Evolutionary conservation across 2,797 vertebrate species (phyloP).

Genomic region (Pseudochaenichthys georgianus): DNA sequence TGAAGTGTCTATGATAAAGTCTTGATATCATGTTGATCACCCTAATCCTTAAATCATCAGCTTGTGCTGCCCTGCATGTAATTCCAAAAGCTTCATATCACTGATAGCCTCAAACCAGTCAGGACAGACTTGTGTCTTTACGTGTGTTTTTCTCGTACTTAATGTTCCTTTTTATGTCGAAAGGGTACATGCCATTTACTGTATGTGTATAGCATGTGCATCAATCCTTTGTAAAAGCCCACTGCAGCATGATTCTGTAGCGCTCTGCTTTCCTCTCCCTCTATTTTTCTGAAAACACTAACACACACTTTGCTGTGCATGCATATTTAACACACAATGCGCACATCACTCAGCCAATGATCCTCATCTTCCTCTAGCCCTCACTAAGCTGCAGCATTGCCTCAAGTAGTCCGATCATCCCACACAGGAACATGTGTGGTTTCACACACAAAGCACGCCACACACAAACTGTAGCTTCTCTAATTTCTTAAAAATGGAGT

Average conservation of each 20-base stretch:
- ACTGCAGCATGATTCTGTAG: slow-evolving; percentile 62
- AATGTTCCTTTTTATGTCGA: slow-evolving; percentile 45
- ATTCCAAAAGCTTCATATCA: slow-evolving; percentile 37
- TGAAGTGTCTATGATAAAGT: slow-evolving; percentile 44
- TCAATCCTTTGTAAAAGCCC: slow-evolving; percentile 44
- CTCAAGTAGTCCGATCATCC: slow-evolving; percentile 56
- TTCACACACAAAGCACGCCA: slow-evolving; percentile 34
- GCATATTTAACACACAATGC: slow-evolving; percentile 69
- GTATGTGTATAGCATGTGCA: slow-evolving; percentile 51
- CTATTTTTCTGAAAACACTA: slow-evolving; percentile 46
- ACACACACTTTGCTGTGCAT: slow-evolving; percentile 62
- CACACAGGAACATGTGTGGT: slow-evolving; percentile 45
- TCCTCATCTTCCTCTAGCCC: slow-evolving; percentile 64
- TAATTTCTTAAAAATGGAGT: slow-evolving; percentile 35
- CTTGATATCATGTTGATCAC: slow-evolving; percentile 21
- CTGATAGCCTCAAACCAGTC: slow-evolving; percentile 45
- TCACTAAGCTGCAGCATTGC: slow-evolving; percentile 61
- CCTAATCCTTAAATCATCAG: slow-evolving; percentile 40
- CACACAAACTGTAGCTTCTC: slow-evolving; percentile 9
- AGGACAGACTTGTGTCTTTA: slow-evolving; percentile 29
- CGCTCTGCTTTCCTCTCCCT: slow-evolving; percentile 27
- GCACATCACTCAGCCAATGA: slow-evolving; percentile 66
- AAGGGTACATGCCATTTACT: slow-evolving; percentile 22
- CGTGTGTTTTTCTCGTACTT: slow-evolving; percentile 28
- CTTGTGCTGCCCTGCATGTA: slow-evolving; percentile 52